These are phyloP conservation scores for Coleophora deauratella DNA, from an alignment of 2,888 invertebrate species.

Conservation along the genomic window DNA sequence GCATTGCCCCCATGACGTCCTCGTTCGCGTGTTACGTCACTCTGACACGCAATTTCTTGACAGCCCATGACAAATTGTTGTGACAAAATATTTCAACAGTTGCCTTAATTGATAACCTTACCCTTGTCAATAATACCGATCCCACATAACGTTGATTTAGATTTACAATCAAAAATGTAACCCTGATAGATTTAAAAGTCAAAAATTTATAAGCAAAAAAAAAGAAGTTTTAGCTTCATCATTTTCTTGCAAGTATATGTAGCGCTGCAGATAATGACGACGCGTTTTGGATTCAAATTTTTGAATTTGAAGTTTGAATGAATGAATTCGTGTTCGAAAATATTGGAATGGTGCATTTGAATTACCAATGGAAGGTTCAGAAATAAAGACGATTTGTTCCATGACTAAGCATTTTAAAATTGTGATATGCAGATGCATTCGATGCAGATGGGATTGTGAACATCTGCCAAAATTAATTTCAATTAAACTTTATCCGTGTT, in stretches of 20 bases:
- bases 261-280: constrained; percentile 32
- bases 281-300: constrained; percentile 51
- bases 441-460: neutral
- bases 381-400: constrained; percentile 11
- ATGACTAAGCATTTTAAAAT: constrained; percentile 23
- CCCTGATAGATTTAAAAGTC: neutral
- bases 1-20: constrained; percentile 42
- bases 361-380: constrained; percentile 22
- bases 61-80: constrained; percentile 70
- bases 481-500: no score
- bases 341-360: constrained; percentile 20
- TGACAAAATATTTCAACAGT: constrained; percentile 75
- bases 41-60: constrained; percentile 58
- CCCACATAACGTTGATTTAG: constrained; percentile 16
- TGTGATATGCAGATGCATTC: constrained; percentile 25
- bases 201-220: neutral
- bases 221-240: neutral
- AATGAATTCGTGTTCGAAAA: constrained; percentile 42
- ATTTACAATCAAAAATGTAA: constrained; percentile 2
- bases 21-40: constrained; percentile 37
- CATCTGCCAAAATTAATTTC: constrained; percentile 1
- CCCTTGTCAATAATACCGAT: constrained; percentile 36
- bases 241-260: constrained; percentile 8
- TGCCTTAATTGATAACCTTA: constrained; percentile 47
- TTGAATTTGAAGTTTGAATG: constrained; percentile 38